Conservation (phyloP, 92 coral and sea anemone genomes). For the Bergia puertoricense region DNA sequence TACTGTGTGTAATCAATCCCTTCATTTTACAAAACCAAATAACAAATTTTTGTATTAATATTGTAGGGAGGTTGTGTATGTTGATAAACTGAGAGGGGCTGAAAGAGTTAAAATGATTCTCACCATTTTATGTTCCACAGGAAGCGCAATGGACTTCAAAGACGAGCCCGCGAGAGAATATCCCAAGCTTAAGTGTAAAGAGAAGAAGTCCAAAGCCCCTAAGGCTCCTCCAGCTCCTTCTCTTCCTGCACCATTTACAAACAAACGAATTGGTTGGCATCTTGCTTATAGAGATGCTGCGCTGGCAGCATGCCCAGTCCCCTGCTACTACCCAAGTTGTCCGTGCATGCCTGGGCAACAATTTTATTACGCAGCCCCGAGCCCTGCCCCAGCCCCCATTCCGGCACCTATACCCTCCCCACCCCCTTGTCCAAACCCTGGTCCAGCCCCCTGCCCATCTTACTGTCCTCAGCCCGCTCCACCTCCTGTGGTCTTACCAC, state of each 20-base stretch:
- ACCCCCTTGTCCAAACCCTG: slow-evolving; percentile 25
- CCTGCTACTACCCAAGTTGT: slow-evolving; percentile 53
- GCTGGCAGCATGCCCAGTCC: slow-evolving; percentile 47
- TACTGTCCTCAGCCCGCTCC: slow-evolving; percentile 21
- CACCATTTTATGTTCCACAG: slow-evolving; percentile 12
- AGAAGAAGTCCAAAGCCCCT: slow-evolving; percentile 60
- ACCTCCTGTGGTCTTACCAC: background rate
- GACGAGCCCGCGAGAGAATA: slow-evolving; percentile 46
- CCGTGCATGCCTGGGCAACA: slow-evolving; percentile 59
- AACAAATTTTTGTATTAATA: too few species aligned
- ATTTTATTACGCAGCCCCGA: slow-evolving; percentile 29
- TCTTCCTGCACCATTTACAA: slow-evolving; percentile 59
- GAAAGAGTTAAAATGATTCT: background rate
- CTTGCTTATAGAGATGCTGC: slow-evolving; percentile 68
- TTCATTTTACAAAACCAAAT: too few species aligned
- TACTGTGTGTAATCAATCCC: too few species aligned
- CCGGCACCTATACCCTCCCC: slow-evolving; percentile 1
- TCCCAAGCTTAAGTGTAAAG: slow-evolving; percentile 59
- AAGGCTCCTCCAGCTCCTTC: slow-evolving; percentile 67
- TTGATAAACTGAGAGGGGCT: too few species aligned
- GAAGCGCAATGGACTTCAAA: slow-evolving; percentile 50
- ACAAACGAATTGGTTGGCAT: slow-evolving; percentile 70
- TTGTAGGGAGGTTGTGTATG: too few species aligned
- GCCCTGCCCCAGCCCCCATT: background rate
- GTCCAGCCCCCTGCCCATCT: slow-evolving; percentile 36